phyloP scores from a whole-genome alignment of 2,888 invertebrate species.

The Pristionchus japonicus region DNA sequence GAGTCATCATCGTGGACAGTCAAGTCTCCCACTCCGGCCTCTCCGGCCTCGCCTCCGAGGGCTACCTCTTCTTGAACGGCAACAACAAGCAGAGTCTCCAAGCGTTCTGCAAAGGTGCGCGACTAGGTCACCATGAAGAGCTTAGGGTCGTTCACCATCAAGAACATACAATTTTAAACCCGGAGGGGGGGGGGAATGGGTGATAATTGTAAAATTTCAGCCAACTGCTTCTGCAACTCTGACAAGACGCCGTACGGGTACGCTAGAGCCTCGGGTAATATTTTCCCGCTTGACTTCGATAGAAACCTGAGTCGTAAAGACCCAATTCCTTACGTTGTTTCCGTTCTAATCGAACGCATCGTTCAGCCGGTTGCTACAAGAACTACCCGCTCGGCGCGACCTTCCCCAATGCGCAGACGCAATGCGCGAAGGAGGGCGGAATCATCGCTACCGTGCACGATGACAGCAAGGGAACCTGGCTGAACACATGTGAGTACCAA shows the following conservation, averaged over 20 bases:
- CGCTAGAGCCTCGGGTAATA: background rate
- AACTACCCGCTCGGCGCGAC: background rate
- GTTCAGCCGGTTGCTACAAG: background rate
- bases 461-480: background rate
- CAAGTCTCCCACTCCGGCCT: background rate
- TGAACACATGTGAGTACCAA: background rate
- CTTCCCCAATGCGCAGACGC: background rate
- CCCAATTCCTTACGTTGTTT: too few relatives aligned
- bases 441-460: background rate
- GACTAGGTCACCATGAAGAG: too few relatives aligned
- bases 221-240: background rate
- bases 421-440: background rate
- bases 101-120: background rate
- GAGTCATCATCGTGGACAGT: background rate
- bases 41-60: background rate
- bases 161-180: too few relatives aligned
- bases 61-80: background rate
- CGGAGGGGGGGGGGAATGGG: too few relatives aligned
- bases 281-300: background rate
- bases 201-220: background rate
- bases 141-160: too few relatives aligned
- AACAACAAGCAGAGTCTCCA: background rate
- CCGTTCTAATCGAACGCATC: too few relatives aligned
- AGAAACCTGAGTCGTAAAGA: background rate
- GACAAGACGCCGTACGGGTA: background rate